Percentiles rank a stretch among this genome's conserved stretches.
Evolutionary conservation across 2,888 invertebrate genomes (phyloP).

Genomic region (Taphrorychus bicolor): DNA sequence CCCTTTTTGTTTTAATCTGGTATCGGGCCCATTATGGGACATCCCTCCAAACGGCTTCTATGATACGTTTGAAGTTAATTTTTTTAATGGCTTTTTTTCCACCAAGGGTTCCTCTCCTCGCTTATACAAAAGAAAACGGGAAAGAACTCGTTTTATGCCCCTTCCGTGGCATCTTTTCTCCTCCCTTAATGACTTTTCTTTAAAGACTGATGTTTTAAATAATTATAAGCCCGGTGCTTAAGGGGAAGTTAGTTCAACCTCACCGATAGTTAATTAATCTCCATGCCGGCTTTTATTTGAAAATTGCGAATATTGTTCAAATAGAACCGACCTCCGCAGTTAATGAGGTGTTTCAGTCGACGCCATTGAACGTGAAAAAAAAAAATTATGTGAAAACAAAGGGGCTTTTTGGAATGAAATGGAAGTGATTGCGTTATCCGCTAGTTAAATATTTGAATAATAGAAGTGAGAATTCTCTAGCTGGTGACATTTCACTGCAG

Average conservation of each 20-base stretch:
- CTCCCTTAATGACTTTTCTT: slow-evolving; percentile 36
- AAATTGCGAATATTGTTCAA: not conserved
- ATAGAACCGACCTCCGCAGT: not conserved
- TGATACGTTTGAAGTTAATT: slow-evolving; percentile 36
- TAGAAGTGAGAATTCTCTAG: not conserved
- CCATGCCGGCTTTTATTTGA: not conserved
- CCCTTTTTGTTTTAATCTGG: slow-evolving; percentile 27
- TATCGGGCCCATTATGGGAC: slow-evolving; percentile 32
- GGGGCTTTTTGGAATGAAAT: not conserved
- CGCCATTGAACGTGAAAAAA: slow-evolving; percentile 3
- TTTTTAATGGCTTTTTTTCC: slow-evolving; percentile 35
- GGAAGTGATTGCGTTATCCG: not conserved
- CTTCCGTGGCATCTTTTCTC: slow-evolving; percentile 34
- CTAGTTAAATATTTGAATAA: not conserved
- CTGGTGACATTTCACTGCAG: not conserved
- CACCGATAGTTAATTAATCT: slow-evolving; percentile 9
- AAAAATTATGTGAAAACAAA: not conserved
- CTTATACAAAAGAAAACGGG: slow-evolving; percentile 29
- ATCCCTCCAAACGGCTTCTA: slow-evolving; percentile 31
- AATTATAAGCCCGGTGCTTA: slow-evolving; percentile 23
- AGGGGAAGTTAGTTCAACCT: slow-evolving; percentile 11
- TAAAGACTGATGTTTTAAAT: slow-evolving; percentile 37
- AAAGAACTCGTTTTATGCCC: slow-evolving; percentile 34
- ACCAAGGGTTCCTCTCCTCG: slow-evolving; percentile 26
- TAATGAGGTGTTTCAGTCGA: slow-evolving; percentile 3